These are phyloP conservation scores for Idris sp. DNA, from an alignment of 1,140 invertebrate genomes.

Conservation along the genomic window DNA sequence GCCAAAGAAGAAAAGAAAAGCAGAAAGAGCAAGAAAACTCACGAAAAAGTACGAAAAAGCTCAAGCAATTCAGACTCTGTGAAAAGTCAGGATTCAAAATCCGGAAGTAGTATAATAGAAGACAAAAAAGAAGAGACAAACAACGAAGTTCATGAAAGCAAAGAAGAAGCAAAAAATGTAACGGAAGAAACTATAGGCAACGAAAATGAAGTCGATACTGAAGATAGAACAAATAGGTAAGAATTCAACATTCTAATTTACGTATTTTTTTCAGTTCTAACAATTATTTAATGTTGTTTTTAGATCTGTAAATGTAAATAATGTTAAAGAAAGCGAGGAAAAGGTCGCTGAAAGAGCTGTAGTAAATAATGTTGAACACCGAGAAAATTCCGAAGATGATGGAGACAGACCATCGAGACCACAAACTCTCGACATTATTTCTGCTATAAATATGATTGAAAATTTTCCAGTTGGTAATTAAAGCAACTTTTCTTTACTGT, in stretches of 20 bases:
- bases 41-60: constrained; percentile 61
- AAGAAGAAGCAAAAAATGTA: constrained; percentile 35
- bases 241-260: too few species aligned
- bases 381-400: constrained; percentile 63
- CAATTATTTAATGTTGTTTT: constrained; percentile 7
- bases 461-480: constrained; percentile 59
- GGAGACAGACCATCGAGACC: constrained; percentile 67
- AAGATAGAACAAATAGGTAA: too few species aligned
- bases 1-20: constrained; percentile 59
- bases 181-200: constrained; percentile 2
- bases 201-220: constrained; percentile 13
- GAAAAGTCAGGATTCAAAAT: constrained; percentile 47
- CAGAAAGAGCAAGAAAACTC: constrained; percentile 60
- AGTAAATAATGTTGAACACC: constrained; percentile 43
- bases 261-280: too few species aligned
- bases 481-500: too few species aligned
- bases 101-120: constrained; percentile 7
- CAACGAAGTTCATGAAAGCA: constrained; percentile 39
- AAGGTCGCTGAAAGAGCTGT: constrained; percentile 21
- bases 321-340: constrained; percentile 13
- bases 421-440: constrained; percentile 73
- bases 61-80: constrained; percentile 52
- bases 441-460: constrained; percentile 67
- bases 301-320: constrained; percentile 18
- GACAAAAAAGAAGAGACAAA: constrained; percentile 34